phyloP scores from a whole-genome alignment of 2,888 invertebrate genomes.

The Enoplolaimus lenunculus region DNA sequence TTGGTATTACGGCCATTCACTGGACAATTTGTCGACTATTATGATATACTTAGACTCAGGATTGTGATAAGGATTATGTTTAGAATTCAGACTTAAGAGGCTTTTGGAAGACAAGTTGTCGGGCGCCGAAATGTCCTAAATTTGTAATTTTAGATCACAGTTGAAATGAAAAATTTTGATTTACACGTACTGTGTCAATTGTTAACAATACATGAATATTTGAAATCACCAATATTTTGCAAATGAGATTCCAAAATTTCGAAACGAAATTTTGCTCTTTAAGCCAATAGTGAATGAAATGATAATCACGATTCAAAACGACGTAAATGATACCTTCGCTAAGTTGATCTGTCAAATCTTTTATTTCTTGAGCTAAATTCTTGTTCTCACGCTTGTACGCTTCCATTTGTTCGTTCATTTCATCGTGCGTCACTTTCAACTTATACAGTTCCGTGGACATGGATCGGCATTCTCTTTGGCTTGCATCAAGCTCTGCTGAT shows the following conservation, averaged over 20 bases:
- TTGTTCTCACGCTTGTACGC: conserved; percentile 97
- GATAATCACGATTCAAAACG: too few species aligned
- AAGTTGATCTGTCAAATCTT: conserved; percentile 97
- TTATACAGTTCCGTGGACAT: conserved; percentile 99
- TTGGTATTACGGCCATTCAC: too few species aligned
- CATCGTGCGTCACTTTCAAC: conserved; percentile 51
- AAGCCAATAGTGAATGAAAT: too few species aligned
- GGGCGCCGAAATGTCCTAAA: too few species aligned
- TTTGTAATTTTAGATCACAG: not conserved
- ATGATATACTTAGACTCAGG: too few species aligned
- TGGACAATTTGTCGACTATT: too few species aligned
- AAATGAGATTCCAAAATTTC: too few species aligned
- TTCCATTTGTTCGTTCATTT: conserved; percentile 57
- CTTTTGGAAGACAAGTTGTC: too few species aligned
- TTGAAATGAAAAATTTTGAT: not conserved
- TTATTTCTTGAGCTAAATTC: conserved; percentile 95
- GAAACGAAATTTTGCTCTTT: too few species aligned
- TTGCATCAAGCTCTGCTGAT: conserved; percentile 89
- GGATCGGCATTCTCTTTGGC: conserved; percentile 98
- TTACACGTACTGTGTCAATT: not conserved
- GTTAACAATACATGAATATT: not conserved
- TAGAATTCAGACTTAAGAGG: too few species aligned
- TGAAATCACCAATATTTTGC: too few species aligned
- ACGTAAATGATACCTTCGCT: conserved; percentile 85
- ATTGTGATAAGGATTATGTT: too few species aligned